Evolutionary conservation across 2,113 vertebrate species (phyloP).

Genomic region (Seriola quinqueradiata): DNA sequence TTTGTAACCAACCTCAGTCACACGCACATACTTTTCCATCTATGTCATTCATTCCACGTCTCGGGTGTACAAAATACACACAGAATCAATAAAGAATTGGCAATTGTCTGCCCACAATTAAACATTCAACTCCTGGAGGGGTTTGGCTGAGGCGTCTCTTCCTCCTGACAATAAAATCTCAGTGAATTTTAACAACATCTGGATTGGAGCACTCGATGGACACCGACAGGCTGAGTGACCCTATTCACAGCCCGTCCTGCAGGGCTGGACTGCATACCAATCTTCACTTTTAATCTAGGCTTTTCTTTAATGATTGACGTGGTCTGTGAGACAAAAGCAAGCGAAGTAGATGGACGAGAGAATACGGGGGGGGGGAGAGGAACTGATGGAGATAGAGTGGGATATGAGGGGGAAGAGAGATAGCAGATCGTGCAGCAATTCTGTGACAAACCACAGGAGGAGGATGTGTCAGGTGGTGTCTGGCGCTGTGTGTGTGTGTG

Average conservation of each 20-base stretch:
- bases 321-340: constrained; percentile 64
- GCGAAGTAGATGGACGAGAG: constrained; percentile 1
- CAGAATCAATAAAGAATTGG: constrained; percentile 7
- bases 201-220: constrained; percentile 8
- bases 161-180: constrained; percentile 10
- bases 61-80: neutral
- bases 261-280: constrained; percentile 27
- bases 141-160: neutral
- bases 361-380: constrained; percentile 4
- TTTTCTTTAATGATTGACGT: constrained; percentile 64
- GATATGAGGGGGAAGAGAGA: constrained; percentile 4
- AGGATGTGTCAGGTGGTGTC: constrained; percentile 16
- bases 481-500: neutral
- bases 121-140: constrained; percentile 15
- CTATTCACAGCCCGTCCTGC: constrained; percentile 39
- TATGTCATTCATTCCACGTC: too few relatives aligned
- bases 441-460: constrained; percentile 15
- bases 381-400: constrained; percentile 13
- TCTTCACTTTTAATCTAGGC: constrained; percentile 58
- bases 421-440: constrained; percentile 29
- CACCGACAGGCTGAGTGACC: constrained; percentile 5
- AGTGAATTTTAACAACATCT: constrained; percentile 40
- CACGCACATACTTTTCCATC: neutral
- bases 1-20: neutral
- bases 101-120: constrained; percentile 11